Conservation (phyloP, 2,888 invertebrate genomes). For the Papilio elwesi region DNA sequence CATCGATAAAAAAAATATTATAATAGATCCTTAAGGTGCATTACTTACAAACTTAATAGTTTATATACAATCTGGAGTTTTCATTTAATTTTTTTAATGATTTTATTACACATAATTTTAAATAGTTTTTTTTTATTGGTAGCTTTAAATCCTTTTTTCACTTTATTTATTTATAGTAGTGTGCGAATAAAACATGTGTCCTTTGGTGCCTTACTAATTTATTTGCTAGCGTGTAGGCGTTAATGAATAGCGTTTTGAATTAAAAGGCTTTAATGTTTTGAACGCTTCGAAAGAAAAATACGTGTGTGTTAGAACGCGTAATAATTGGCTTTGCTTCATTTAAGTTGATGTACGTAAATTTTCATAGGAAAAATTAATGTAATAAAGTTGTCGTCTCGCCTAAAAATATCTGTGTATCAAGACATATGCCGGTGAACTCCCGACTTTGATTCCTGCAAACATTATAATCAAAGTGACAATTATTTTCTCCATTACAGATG, state of each 20-base stretch:
- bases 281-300: slow-evolving; percentile 17
- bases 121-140: not conserved
- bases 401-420: not conserved
- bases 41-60: no score
- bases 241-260: slow-evolving; percentile 34
- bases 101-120: not conserved
- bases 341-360: not conserved
- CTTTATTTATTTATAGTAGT: not conserved
- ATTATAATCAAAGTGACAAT: no score
- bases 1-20: not conserved
- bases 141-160: not conserved
- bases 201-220: slow-evolving; percentile 22
- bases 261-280: slow-evolving; percentile 27
- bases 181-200: slow-evolving; percentile 10
- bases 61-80: no score
- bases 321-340: slow-evolving; percentile 1
- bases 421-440: no score
- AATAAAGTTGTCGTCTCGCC: not conserved
- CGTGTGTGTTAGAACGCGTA: not conserved
- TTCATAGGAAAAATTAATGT: not conserved
- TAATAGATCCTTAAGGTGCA: not conserved
- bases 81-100: not conserved
- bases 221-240: slow-evolving; percentile 31
- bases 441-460: no score
- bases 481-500: no score